Evolutionary conservation across 1,140 invertebrate genomes (phyloP).

Genomic region (Zaprionus ornatus): DNA sequence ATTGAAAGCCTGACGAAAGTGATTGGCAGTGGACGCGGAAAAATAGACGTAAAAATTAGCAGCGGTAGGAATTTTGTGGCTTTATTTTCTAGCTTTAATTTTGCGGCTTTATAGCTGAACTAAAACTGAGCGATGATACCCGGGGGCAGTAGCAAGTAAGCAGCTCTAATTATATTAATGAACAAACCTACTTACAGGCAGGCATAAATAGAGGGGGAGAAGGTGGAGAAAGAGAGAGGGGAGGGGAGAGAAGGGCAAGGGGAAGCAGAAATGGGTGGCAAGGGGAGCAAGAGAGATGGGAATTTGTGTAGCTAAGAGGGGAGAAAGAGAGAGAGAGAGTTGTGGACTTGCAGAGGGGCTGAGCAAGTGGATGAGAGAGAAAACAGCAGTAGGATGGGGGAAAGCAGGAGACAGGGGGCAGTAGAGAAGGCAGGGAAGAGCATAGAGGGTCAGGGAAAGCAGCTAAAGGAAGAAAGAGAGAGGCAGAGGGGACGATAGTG

Average conservation of each 20-base stretch:
- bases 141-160: constrained; percentile 23
- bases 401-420: no score
- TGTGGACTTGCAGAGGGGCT: no score
- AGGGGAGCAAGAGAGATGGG: neutral
- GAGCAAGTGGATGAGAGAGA: no score
- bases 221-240: neutral
- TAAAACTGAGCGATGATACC: neutral
- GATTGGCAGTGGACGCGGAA: neutral
- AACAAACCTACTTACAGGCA: constrained; percentile 51
- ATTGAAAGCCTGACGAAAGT: neutral
- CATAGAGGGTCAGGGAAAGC: neutral
- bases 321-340: neutral
- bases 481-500: neutral
- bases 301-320: neutral
- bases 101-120: neutral
- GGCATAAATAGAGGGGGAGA: constrained; percentile 2
- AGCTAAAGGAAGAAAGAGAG: neutral
- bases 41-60: neutral
- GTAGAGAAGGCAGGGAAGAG: no score
- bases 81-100: constrained; percentile 2
- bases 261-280: no score
- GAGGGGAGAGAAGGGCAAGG: neutral
- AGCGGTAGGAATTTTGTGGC: neutral
- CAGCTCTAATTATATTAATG: constrained; percentile 71
- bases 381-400: no score